These are phyloP conservation scores for Asteroscopus sphinx DNA, from an alignment of 2,888 invertebrate genomes.

Conservation along the genomic window DNA sequence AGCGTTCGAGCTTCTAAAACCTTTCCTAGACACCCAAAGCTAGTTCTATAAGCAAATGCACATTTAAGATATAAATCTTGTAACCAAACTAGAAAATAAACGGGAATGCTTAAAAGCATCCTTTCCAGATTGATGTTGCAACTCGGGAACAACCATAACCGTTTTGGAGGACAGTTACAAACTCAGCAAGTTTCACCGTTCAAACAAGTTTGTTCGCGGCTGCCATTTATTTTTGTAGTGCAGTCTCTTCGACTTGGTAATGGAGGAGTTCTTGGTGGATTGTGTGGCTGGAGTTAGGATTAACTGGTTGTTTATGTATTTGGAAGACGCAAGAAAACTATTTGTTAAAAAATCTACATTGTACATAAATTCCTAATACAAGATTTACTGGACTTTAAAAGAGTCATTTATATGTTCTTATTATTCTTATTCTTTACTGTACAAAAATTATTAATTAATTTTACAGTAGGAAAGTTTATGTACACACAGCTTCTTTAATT, in stretches of 20 bases:
- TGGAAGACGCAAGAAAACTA: not conserved
- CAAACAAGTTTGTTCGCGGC: conserved; percentile 31
- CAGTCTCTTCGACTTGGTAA: conserved; percentile 17
- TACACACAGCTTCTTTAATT: too few relatives aligned
- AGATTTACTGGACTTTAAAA: too few relatives aligned
- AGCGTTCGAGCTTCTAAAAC: conserved; percentile 16
- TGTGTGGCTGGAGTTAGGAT: not conserved
- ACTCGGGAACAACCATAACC: conserved; percentile 46
- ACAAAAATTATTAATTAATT: too few relatives aligned
- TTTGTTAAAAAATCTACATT: not conserved
- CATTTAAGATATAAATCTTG: conserved; percentile 34
- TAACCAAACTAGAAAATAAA: conserved; percentile 9
- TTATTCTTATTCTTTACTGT: too few relatives aligned
- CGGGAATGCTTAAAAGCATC: conserved; percentile 41
- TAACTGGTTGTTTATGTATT: conserved; percentile 3
- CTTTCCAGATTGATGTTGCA: conserved; percentile 41
- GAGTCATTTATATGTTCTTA: too few relatives aligned
- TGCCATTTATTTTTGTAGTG: conserved; percentile 43
- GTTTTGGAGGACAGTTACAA: conserved; percentile 54
- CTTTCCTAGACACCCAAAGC: conserved; percentile 20
- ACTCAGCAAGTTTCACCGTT: conserved; percentile 53
- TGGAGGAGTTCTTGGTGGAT: conserved; percentile 1
- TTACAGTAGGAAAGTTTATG: too few relatives aligned
- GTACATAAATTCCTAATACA: too few relatives aligned
- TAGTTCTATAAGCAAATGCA: conserved; percentile 33